A percentile compares a stretch with the other conserved stretches of the same genome.
Evolutionary conservation across 2,888 invertebrate genomes (phyloP).

Genomic region (Melieria omissa): DNA sequence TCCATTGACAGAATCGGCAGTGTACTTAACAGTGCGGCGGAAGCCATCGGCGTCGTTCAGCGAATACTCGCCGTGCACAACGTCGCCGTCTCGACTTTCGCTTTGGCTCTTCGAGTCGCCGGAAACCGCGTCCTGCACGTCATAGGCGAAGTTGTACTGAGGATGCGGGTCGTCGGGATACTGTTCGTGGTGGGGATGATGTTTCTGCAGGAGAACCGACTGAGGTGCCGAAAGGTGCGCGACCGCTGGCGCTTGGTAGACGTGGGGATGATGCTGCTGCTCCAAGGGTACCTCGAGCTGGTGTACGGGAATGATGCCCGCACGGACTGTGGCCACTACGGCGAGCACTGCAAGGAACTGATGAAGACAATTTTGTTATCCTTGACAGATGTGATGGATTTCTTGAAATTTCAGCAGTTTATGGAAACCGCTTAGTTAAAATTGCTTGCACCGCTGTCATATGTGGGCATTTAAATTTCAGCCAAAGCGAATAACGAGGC

Average conservation of each 20-base stretch:
- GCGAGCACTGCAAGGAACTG: constrained; percentile 53
- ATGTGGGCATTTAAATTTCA: not conserved
- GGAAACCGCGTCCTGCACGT: constrained; percentile 62
- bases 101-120: constrained; percentile 65
- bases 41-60: constrained; percentile 65
- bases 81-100: constrained; percentile 64
- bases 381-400: constrained; percentile 27
- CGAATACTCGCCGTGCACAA: constrained; percentile 66
- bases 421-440: constrained; percentile 22
- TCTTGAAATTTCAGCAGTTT: constrained; percentile 5
- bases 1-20: constrained; percentile 63
- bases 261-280: constrained; percentile 38
- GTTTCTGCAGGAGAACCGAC: constrained; percentile 53
- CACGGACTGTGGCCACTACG: constrained; percentile 50
- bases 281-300: constrained; percentile 40
- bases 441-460: not conserved
- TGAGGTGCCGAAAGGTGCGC: constrained; percentile 42
- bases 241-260: constrained; percentile 46
- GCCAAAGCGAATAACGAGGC: constrained; percentile 18
- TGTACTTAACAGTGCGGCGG: constrained; percentile 64
- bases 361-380: not conserved
- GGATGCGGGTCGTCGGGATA: constrained; percentile 61
- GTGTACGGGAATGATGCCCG: constrained; percentile 55
- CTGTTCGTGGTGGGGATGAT: constrained; percentile 51
- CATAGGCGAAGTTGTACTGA: constrained; percentile 63